These are phyloP conservation scores for Dryobota labecula DNA, from an alignment of 2,888 invertebrate genomes.

Conservation along the genomic window DNA sequence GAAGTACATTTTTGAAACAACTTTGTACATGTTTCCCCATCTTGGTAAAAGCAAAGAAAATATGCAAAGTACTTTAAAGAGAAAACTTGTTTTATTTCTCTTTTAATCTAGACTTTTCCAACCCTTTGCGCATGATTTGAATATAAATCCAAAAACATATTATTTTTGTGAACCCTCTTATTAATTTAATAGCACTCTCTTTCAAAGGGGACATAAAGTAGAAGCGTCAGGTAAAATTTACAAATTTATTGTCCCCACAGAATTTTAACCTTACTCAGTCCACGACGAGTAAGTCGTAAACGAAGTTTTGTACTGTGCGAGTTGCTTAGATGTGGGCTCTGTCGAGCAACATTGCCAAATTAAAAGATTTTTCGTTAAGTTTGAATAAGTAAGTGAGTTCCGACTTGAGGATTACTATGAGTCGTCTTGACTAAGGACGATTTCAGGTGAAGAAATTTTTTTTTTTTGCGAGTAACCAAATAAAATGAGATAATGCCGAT, in stretches of 20 bases:
- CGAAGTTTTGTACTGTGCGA: slow-evolving; percentile 52
- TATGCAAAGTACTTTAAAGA: slow-evolving; percentile 40
- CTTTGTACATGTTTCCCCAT: slow-evolving; percentile 42
- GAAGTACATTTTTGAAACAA: slow-evolving; percentile 53
- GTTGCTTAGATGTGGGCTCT: slow-evolving; percentile 53
- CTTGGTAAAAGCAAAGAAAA: slow-evolving; percentile 55
- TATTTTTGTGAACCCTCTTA: slow-evolving; percentile 58
- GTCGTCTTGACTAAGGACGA: neutral
- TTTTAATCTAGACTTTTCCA: slow-evolving; percentile 42
- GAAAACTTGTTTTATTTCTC: slow-evolving; percentile 38
- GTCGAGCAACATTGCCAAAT: slow-evolving; percentile 76
- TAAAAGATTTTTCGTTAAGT: slow-evolving; percentile 79
- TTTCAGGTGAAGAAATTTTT: neutral
- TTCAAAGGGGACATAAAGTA: slow-evolving; percentile 47
- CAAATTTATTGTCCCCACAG: slow-evolving; percentile 67
- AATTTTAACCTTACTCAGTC: slow-evolving; percentile 57
- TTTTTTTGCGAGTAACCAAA: no score
- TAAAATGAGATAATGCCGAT: no score
- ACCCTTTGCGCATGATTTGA: slow-evolving; percentile 42
- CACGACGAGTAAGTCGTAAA: slow-evolving; percentile 56
- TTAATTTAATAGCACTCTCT: slow-evolving; percentile 60
- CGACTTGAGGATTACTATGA: slow-evolving; percentile 42
- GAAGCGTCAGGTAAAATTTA: slow-evolving; percentile 58
- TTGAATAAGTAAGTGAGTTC: slow-evolving; percentile 72
- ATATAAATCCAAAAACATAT: slow-evolving; percentile 50